Conservation (phyloP, 2,113 vertebrate species). For the Tragelaphus scriptus region DNA sequence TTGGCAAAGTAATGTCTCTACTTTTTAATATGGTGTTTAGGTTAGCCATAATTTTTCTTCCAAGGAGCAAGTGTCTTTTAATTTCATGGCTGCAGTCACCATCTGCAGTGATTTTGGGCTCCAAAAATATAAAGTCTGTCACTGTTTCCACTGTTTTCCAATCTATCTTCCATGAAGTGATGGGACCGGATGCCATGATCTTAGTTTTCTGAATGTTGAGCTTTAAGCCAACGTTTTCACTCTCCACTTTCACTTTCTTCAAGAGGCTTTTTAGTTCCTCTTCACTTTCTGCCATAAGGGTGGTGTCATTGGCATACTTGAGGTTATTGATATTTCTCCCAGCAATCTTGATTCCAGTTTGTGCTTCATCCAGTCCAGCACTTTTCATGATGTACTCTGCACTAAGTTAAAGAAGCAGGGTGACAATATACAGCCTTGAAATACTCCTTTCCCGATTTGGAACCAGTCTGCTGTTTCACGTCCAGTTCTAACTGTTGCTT, state of each 20-base stretch:
- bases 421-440: background rate
- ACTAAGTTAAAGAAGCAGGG: background rate
- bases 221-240: background rate
- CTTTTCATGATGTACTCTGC: background rate
- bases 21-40: background rate
- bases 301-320: background rate
- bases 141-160: background rate
- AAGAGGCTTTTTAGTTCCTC: background rate
- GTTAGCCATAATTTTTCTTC: background rate
- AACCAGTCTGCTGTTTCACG: background rate
- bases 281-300: background rate
- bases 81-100: background rate
- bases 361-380: background rate
- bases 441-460: background rate
- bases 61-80: background rate
- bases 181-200: background rate
- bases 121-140: background rate
- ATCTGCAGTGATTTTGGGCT: background rate
- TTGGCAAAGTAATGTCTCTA: background rate
- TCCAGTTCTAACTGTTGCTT: background rate
- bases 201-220: background rate
- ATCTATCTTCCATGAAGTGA: background rate
- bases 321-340: background rate
- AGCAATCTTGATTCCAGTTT: background rate
- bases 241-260: background rate